phyloP scores from a whole-genome alignment of 1,140 invertebrate species.

The Oryctes rhinoceros region DNA sequence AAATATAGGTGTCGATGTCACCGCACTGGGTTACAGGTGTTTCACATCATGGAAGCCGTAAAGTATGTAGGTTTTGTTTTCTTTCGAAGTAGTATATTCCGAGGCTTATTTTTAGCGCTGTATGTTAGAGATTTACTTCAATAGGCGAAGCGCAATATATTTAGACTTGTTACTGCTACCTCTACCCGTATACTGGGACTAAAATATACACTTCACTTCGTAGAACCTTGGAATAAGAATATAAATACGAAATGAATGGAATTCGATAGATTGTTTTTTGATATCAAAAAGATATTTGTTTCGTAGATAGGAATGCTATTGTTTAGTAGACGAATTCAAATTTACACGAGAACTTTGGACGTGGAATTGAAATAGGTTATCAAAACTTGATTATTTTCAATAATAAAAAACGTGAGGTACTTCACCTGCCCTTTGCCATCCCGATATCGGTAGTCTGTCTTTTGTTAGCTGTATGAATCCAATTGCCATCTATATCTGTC shows the following conservation, averaged over 20 bases:
- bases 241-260: background rate
- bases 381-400: too few species aligned
- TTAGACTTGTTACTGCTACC: background rate
- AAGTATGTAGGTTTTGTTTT: conserved; percentile 6
- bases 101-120: background rate
- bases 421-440: too few species aligned
- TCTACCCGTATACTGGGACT: background rate
- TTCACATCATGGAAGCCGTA: background rate
- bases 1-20: conserved; percentile 4
- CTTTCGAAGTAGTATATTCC: background rate
- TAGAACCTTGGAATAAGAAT: background rate
- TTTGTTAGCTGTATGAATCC: too few species aligned
- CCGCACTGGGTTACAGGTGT: conserved; percentile 12
- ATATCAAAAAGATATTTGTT: background rate
- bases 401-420: too few species aligned
- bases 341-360: too few species aligned
- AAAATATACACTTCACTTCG: conserved; percentile 5
- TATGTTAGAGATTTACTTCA: background rate
- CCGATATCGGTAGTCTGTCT: too few species aligned
- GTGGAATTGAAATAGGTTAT: too few species aligned
- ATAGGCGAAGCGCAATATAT: conserved; percentile 9
- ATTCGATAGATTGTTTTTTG: background rate
- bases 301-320: too few species aligned
- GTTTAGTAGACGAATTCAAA: too few species aligned
- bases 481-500: too few species aligned